These are phyloP conservation scores for Larimichthys polyactis DNA, from an alignment of 2,113 vertebrate species.

Conservation along the genomic window DNA sequence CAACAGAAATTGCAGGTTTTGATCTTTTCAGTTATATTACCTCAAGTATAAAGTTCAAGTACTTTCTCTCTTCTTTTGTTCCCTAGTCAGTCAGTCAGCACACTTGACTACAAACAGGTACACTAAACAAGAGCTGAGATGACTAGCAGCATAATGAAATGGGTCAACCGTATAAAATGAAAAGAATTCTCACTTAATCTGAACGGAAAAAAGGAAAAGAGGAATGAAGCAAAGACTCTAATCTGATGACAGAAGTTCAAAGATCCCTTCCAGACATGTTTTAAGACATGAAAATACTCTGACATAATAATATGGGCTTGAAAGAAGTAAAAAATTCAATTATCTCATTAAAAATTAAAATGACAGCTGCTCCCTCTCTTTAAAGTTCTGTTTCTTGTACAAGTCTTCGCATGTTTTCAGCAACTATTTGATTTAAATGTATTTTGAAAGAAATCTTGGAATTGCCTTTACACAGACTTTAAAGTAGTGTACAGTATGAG, in stretches of 20 bases:
- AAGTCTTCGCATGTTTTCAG: too few species aligned
- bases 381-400: too few species aligned
- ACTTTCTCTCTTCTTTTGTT: constrained; percentile 27
- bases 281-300: background rate
- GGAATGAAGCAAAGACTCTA: background rate
- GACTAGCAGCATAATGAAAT: constrained; percentile 33
- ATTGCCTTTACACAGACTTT: too few species aligned
- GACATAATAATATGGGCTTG: background rate
- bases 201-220: constrained; percentile 26
- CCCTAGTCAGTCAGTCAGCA: background rate
- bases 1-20: background rate
- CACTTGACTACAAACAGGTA: constrained; percentile 2
- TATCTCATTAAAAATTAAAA: background rate
- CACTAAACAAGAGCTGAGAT: constrained; percentile 34
- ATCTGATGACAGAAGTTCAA: constrained; percentile 27
- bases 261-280: constrained; percentile 13
- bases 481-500: too few species aligned
- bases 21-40: constrained; percentile 30
- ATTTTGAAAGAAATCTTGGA: too few species aligned
- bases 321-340: background rate
- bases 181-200: constrained; percentile 39
- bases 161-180: constrained; percentile 30
- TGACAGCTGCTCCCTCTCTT: background rate
- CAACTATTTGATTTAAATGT: too few species aligned
- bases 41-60: constrained; percentile 22